Evolutionary conservation across 2,888 invertebrate genomes (phyloP).

Genomic region (Diabrotica balteata): DNA sequence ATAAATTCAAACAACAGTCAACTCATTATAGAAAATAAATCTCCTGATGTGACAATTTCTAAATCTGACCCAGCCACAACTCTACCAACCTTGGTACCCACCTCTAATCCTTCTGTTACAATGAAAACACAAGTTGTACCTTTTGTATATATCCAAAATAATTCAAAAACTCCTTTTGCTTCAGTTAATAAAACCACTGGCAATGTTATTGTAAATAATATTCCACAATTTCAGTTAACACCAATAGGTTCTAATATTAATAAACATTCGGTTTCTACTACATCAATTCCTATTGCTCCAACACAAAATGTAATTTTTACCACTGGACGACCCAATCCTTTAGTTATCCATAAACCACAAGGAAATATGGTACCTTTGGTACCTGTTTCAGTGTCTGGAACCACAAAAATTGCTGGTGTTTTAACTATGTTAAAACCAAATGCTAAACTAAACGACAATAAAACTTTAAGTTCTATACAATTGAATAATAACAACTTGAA

Average conservation of each 20-base stretch:
- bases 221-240: slow-evolving; percentile 45
- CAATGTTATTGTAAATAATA: slow-evolving; percentile 38
- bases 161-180: slow-evolving; percentile 50
- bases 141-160: slow-evolving; percentile 68
- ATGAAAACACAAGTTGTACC: slow-evolving; percentile 62
- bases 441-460: slow-evolving; percentile 50
- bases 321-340: slow-evolving; percentile 59
- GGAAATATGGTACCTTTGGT: slow-evolving; percentile 57
- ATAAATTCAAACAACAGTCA: slow-evolving; percentile 39
- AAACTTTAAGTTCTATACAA: slow-evolving; percentile 58
- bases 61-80: slow-evolving; percentile 41
- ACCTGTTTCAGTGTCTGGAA: slow-evolving; percentile 62
- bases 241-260: slow-evolving; percentile 43
- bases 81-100: slow-evolving; percentile 27
- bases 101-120: slow-evolving; percentile 39
- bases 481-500: slow-evolving; percentile 27
- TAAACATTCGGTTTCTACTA: slow-evolving; percentile 40
- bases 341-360: slow-evolving; percentile 66
- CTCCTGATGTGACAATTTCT: slow-evolving; percentile 44
- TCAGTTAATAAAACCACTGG: slow-evolving; percentile 35
- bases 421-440: slow-evolving; percentile 67
- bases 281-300: slow-evolving; percentile 34
- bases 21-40: slow-evolving; percentile 45
- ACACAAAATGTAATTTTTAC: slow-evolving; percentile 51
- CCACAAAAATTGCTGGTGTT: slow-evolving; percentile 63